Evolutionary conservation across 1,140 invertebrate genomes (phyloP).

Genomic region (Philaenus spumarius): DNA sequence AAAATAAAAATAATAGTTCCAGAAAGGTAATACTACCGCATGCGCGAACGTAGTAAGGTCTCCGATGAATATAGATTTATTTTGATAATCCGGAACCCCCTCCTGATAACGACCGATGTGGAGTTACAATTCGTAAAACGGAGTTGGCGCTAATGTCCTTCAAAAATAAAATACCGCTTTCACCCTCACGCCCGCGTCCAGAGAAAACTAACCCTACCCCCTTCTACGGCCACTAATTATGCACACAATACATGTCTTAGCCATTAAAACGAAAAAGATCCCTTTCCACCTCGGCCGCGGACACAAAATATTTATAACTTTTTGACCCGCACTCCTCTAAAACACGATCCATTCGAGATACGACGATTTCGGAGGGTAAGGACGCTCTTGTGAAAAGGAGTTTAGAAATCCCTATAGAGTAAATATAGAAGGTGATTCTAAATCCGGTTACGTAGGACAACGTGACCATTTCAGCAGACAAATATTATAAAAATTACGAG

Average conservation of each 20-base stretch:
- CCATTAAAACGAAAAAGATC: slow-evolving; percentile 14
- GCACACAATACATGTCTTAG: slow-evolving; percentile 15
- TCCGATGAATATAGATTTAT: background rate
- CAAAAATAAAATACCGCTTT: background rate
- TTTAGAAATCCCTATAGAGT: background rate
- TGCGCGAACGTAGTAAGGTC: too few relatives aligned
- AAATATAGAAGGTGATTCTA: background rate
- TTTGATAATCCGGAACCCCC: background rate
- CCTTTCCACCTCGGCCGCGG: background rate
- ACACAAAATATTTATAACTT: slow-evolving; percentile 14
- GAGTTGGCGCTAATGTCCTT: background rate
- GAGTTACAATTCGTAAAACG: background rate
- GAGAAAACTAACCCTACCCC: background rate
- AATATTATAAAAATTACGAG: background rate
- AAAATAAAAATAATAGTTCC: too few relatives aligned
- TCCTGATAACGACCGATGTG: background rate
- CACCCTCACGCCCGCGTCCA: background rate
- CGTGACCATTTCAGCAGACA: background rate
- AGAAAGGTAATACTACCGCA: too few relatives aligned
- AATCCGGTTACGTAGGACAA: too few relatives aligned
- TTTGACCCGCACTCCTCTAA: slow-evolving; percentile 2
- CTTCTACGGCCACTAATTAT: slow-evolving; percentile 2
- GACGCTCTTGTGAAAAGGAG: background rate
- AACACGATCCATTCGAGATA: background rate
- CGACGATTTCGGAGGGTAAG: background rate